phyloP scores from a whole-genome alignment of 2,113 vertebrate species.

The Gracilinanus agilis region DNA sequence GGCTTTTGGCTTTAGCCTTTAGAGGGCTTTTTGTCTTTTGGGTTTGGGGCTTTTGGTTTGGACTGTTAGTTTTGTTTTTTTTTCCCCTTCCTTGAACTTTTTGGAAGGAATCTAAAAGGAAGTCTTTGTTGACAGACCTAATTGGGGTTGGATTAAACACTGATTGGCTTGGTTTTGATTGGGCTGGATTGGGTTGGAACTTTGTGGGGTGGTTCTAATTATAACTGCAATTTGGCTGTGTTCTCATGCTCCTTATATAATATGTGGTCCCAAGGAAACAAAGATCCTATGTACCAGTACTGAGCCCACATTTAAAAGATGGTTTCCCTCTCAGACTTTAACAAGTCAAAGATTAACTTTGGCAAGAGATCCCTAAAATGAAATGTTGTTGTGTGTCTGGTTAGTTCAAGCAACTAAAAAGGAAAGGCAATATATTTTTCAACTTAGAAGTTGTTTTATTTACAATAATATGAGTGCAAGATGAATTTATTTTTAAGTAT shows the following conservation, averaged over 20 bases:
- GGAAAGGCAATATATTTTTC: neutral
- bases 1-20: no score
- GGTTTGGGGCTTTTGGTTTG: no score
- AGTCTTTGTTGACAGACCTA: no score
- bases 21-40: no score
- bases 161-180: no score
- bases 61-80: no score
- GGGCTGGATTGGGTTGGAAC: no score
- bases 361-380: neutral
- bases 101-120: no score
- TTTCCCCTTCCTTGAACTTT: no score
- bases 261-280: neutral
- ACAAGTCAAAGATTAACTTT: neutral
- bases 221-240: no score
- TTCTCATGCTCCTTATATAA: neutral
- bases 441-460: neutral
- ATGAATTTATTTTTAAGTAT: neutral
- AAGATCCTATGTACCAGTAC: neutral
- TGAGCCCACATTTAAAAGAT: neutral
- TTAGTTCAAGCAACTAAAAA: neutral
- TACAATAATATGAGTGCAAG: neutral
- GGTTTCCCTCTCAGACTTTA: neutral
- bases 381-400: neutral
- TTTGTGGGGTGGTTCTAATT: no score
- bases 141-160: no score